Evolutionary conservation across 1,140 invertebrate genomes (phyloP).

Genomic region (Brachionus koreanus): DNA sequence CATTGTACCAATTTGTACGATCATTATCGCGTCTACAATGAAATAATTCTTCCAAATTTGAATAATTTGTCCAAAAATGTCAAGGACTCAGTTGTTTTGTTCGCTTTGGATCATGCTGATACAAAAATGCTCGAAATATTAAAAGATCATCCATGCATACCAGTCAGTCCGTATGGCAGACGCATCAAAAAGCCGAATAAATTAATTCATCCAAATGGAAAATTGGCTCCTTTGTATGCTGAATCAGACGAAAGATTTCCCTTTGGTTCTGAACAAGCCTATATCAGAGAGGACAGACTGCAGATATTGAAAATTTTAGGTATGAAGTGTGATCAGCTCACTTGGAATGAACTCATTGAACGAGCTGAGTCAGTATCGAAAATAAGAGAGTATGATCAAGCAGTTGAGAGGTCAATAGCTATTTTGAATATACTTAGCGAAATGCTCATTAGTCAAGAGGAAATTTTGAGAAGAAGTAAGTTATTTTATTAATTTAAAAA

Average conservation of each 20-base stretch:
- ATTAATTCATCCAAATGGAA: conserved; percentile 40
- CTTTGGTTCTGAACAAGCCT: conserved; percentile 22
- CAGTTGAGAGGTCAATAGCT: conserved; percentile 3
- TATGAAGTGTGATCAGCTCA: conserved; percentile 37
- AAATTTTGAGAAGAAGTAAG: not conserved
- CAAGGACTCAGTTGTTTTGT: conserved; percentile 40
- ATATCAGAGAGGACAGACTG: conserved; percentile 23
- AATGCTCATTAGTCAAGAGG: conserved; percentile 7
- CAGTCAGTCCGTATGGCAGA: conserved; percentile 26
- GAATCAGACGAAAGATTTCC: conserved; percentile 40
- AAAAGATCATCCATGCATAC: conserved; percentile 41
- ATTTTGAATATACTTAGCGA: conserved; percentile 15
- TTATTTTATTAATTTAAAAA: not conserved
- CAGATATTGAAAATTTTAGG: conserved; percentile 38
- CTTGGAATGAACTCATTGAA: conserved; percentile 36
- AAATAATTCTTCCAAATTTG: conserved; percentile 42
- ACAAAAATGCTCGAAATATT: conserved; percentile 39
- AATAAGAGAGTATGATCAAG: conserved; percentile 27
- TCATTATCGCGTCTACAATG: conserved; percentile 44
- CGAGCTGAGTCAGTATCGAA: conserved; percentile 10
- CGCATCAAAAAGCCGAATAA: conserved; percentile 33
- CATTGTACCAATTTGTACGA: not conserved
- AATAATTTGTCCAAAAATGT: conserved; percentile 38
- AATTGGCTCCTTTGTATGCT: not conserved
- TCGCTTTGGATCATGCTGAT: conserved; percentile 44